phyloP scores from a whole-genome alignment of 2,797 vertebrate species.

The Tamandua tetradactyla region DNA sequence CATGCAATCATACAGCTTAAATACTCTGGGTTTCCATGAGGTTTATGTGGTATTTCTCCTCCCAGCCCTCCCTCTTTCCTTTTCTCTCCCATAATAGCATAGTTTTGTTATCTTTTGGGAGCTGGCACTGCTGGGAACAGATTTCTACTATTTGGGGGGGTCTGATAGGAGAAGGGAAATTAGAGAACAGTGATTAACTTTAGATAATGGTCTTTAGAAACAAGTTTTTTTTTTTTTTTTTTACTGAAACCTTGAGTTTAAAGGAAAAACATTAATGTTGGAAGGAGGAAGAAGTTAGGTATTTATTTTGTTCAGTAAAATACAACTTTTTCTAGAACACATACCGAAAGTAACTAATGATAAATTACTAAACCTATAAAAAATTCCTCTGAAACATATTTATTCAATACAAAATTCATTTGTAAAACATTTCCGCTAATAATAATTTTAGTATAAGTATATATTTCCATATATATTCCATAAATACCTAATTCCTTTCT shows the following conservation, averaged over 20 bases:
- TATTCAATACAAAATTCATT: not conserved
- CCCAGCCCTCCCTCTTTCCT: not conserved
- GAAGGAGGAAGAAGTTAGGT: not conserved
- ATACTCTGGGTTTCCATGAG: not conserved
- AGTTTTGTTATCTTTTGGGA: conserved; percentile 70
- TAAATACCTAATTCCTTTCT: not conserved
- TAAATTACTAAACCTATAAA: not conserved
- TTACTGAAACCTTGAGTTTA: conserved; percentile 3
- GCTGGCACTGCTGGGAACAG: conserved; percentile 61
- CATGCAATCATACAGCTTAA: no score
- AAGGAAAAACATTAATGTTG: conserved; percentile 47
- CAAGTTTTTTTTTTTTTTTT: conserved; percentile 35
- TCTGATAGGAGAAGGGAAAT: conserved; percentile 48
- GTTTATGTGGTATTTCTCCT: not conserved
- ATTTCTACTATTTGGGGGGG: conserved; percentile 56
- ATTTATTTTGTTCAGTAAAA: conserved; percentile 26
- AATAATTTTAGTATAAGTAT: not conserved
- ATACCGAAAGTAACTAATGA: not conserved
- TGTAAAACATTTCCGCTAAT: not conserved
- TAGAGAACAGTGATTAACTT: conserved; percentile 57
- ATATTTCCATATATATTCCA: no score
- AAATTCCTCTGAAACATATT: not conserved
- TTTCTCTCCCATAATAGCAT: not conserved
- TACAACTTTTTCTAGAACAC: not conserved
- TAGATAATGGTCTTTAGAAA: conserved; percentile 60